Percentiles rank a stretch among this genome's conserved stretches.
phyloP scores from a whole-genome alignment of 2,113 vertebrate genomes.

The Emydura subglobosa region DNA sequence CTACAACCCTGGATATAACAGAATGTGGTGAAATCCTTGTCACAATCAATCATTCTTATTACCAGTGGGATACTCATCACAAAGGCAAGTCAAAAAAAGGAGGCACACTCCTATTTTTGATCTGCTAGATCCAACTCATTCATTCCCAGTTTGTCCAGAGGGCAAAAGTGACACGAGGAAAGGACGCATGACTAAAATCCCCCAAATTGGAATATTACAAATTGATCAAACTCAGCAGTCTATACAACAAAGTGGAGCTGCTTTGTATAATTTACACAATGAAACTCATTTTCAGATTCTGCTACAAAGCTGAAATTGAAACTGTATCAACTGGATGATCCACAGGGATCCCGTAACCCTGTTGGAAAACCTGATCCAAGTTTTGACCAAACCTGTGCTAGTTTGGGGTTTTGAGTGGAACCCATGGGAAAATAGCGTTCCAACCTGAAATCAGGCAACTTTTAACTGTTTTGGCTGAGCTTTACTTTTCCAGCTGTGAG shows the following conservation, averaged over 20 bases:
- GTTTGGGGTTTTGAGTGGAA: slow-evolving; percentile 46
- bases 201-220: neutral
- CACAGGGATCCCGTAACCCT: neutral
- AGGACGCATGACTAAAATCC: neutral
- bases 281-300: neutral
- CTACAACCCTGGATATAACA: neutral
- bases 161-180: neutral
- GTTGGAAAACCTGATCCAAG: neutral
- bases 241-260: neutral
- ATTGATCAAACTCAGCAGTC: too few relatives aligned
- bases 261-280: rapidly evolving
- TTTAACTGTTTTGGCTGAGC: neutral
- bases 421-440: slow-evolving; percentile 2
- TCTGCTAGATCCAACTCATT: neutral
- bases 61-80: neutral
- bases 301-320: neutral
- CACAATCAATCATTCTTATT: neutral
- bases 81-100: neutral
- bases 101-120: neutral
- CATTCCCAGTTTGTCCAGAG: neutral
- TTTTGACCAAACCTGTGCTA: neutral
- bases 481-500: neutral
- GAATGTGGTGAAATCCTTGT: neutral
- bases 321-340: neutral
- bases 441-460: neutral